A percentile compares a stretch with the other conserved stretches of the same genome.
Evolutionary conservation across 2,888 invertebrate species (phyloP).

Genomic region (Hydrotaea cyrtoneurina): DNA sequence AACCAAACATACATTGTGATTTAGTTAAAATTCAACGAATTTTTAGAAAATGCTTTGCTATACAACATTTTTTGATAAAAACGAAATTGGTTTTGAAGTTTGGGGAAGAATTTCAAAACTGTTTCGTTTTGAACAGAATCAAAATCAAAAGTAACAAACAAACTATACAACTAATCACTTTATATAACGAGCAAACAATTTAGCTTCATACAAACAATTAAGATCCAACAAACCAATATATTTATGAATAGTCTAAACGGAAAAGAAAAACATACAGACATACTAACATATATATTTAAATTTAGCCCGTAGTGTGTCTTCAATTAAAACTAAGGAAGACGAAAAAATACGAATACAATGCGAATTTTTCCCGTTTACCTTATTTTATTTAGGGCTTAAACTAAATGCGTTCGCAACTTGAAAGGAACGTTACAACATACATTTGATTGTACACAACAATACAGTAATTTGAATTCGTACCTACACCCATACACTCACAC

Average conservation of each 20-base stretch:
- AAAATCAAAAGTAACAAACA: not conserved
- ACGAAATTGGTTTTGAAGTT: slow-evolving; percentile 79
- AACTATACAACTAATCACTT: slow-evolving; percentile 46
- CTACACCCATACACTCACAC: not conserved
- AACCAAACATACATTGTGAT: slow-evolving; percentile 44
- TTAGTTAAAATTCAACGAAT: slow-evolving; percentile 58
- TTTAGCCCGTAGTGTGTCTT: slow-evolving; percentile 57
- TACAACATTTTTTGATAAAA: slow-evolving; percentile 67
- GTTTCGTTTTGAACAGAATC: slow-evolving; percentile 73
- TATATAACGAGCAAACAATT: slow-evolving; percentile 20
- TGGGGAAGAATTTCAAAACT: slow-evolving; percentile 81
- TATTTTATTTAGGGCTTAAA: slow-evolving; percentile 73
- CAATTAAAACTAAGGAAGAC: slow-evolving; percentile 51
- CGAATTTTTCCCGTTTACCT: slow-evolving; percentile 69
- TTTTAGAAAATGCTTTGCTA: slow-evolving; percentile 56
- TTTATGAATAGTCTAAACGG: slow-evolving; percentile 48
- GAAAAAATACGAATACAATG: slow-evolving; percentile 57
- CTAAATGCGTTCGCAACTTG: slow-evolving; percentile 50
- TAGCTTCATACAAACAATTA: slow-evolving; percentile 37
- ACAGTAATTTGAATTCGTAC: slow-evolving; percentile 23
- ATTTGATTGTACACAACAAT: slow-evolving; percentile 10
- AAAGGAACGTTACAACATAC: slow-evolving; percentile 1
- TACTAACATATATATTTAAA: slow-evolving; percentile 59
- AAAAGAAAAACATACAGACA: slow-evolving; percentile 37
- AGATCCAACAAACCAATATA: slow-evolving; percentile 44